Evolutionary conservation across 2,888 invertebrate species (phyloP).

Genomic region (Megaustenia siamemsis): DNA sequence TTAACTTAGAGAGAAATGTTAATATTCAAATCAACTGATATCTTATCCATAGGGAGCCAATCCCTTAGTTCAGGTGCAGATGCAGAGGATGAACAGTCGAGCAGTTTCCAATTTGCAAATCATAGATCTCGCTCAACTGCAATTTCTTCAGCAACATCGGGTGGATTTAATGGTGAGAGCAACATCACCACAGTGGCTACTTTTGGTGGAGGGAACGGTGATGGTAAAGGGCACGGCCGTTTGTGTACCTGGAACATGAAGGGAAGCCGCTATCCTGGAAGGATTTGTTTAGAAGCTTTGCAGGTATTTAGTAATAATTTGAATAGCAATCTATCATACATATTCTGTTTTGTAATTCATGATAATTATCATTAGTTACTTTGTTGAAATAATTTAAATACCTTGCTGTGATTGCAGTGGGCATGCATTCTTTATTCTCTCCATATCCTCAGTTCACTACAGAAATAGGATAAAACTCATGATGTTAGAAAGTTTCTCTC

Average conservation of each 20-base stretch:
- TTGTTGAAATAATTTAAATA: too few relatives aligned
- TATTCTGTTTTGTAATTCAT: too few relatives aligned
- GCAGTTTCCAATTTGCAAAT: constrained; percentile 71
- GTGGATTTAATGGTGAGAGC: constrained; percentile 4
- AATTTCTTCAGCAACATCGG: neutral
- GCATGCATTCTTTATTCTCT: too few relatives aligned
- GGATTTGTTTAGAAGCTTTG: constrained; percentile 56
- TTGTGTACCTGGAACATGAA: constrained; percentile 53
- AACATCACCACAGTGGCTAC: constrained; percentile 9
- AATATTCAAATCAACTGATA: neutral
- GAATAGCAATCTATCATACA: too few relatives aligned
- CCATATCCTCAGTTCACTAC: too few relatives aligned
- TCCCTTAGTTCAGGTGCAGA: constrained; percentile 63
- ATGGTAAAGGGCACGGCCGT: neutral
- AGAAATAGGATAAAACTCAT: too few relatives aligned
- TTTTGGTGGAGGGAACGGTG: neutral
- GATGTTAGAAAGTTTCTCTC: too few relatives aligned
- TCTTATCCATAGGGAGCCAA: constrained; percentile 36
- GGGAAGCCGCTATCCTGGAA: constrained; percentile 53
- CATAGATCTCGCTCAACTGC: neutral
- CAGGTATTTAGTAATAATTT: too few relatives aligned
- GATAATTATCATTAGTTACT: too few relatives aligned
- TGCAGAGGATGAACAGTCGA: constrained; percentile 71
- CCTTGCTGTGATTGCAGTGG: too few relatives aligned
- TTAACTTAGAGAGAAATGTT: neutral